Conservation (phyloP, 1,140 invertebrate species). For the Bombus fervidus region DNA sequence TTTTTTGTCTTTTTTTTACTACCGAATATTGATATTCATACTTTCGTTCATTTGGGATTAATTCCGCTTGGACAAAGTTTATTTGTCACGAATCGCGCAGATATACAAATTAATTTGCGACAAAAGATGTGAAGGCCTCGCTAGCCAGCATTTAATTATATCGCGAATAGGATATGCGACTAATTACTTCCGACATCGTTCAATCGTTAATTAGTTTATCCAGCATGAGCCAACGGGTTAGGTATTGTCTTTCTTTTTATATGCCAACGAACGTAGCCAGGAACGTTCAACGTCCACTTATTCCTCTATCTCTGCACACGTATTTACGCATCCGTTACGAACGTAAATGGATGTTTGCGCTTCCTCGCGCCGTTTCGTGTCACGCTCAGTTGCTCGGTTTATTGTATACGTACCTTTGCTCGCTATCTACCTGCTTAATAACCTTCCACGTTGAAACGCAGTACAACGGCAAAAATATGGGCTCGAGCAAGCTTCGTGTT, state of each 20-base stretch:
- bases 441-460: constrained; percentile 25
- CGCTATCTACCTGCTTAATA: constrained; percentile 29
- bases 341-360: constrained; percentile 41
- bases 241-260: constrained; percentile 48
- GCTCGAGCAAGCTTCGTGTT: background rate
- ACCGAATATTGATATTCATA: background rate
- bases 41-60: background rate
- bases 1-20: background rate
- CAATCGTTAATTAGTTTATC: constrained; percentile 76
- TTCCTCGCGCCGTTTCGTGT: constrained; percentile 40
- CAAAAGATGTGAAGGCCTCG: background rate
- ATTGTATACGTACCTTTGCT: constrained; percentile 37
- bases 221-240: constrained; percentile 52
- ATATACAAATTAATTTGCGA: constrained; percentile 10
- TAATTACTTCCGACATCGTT: constrained; percentile 77
- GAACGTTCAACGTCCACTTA: constrained; percentile 15
- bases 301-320: constrained; percentile 35
- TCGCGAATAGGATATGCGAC: constrained; percentile 64
- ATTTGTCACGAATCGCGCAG: background rate
- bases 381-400: constrained; percentile 33
- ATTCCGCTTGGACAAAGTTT: background rate
- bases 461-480: background rate
- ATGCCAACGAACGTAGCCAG: background rate
- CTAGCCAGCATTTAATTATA: constrained; percentile 66
- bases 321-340: constrained; percentile 37